phyloP scores from a whole-genome alignment of 2,113 vertebrate species.

The Chinchilla lanigera region DNA sequence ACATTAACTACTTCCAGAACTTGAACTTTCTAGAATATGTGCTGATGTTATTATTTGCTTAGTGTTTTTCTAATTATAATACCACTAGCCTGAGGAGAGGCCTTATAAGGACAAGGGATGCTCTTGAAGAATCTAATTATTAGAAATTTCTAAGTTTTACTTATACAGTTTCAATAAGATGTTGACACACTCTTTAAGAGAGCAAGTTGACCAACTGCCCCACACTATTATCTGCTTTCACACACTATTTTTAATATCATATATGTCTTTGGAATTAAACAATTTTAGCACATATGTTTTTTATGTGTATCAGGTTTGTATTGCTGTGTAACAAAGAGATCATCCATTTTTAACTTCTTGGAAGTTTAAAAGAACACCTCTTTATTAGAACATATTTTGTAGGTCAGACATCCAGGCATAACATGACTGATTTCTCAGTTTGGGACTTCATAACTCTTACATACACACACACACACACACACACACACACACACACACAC shows the following conservation, averaged over 20 bases:
- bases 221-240: neutral
- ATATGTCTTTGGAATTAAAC: neutral
- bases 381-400: too few species aligned
- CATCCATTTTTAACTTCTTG: too few species aligned
- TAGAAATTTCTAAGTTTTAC: neutral
- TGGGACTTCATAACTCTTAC: too few species aligned
- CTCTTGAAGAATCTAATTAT: neutral
- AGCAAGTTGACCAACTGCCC: neutral
- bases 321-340: too few species aligned
- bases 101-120: neutral
- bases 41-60: neutral
- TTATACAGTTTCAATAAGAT: neutral
- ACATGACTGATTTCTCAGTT: too few species aligned
- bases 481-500: too few species aligned
- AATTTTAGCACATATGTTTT: neutral
- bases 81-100: neutral
- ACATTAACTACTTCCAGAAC: neutral
- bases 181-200: neutral
- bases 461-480: too few species aligned
- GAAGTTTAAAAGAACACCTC: too few species aligned
- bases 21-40: neutral
- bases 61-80: neutral
- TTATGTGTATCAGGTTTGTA: neutral
- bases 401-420: too few species aligned
- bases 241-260: neutral